phyloP scores from a whole-genome alignment of 1,140 invertebrate genomes.

The Pseudoatta argentina region DNA sequence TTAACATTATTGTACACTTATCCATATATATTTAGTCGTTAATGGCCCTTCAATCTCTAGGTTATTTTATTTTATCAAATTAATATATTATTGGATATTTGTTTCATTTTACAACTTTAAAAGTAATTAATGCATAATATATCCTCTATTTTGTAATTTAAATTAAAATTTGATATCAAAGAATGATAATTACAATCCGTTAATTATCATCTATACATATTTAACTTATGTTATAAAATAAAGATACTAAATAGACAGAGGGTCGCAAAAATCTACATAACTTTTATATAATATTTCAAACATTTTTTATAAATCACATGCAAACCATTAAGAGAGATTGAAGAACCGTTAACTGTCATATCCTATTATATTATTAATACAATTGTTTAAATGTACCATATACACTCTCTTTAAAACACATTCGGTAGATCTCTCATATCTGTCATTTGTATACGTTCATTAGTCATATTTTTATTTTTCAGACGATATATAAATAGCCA shows the following conservation, averaged over 20 bases:
- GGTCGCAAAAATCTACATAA: background rate
- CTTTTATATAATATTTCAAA: background rate
- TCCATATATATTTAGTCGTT: conserved; percentile 35
- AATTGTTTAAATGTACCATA: conserved; percentile 65
- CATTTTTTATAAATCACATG: background rate
- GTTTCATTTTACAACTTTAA: background rate
- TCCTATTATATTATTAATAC: conserved; percentile 50
- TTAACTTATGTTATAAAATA: conserved; percentile 7
- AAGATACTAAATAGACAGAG: background rate
- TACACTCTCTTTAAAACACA: conserved; percentile 75
- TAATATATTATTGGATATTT: conserved; percentile 2
- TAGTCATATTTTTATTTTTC: conserved; percentile 61
- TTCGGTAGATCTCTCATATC: conserved; percentile 76
- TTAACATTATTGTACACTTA: conserved; percentile 69
- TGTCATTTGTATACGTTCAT: conserved; percentile 66
- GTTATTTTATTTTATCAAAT: conserved; percentile 39
- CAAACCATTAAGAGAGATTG: conserved; percentile 31
- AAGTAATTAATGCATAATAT: conserved; percentile 15
- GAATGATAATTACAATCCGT: background rate
- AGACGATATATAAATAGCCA: conserved; percentile 30
- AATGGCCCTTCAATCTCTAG: conserved; percentile 61
- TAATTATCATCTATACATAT: background rate
- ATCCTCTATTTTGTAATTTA: background rate
- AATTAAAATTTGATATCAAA: background rate
- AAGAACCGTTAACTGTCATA: conserved; percentile 62